These are phyloP conservation scores for Drosophila nebulosa DNA, from an alignment of 1,140 invertebrate genomes.

Conservation along the genomic window DNA sequence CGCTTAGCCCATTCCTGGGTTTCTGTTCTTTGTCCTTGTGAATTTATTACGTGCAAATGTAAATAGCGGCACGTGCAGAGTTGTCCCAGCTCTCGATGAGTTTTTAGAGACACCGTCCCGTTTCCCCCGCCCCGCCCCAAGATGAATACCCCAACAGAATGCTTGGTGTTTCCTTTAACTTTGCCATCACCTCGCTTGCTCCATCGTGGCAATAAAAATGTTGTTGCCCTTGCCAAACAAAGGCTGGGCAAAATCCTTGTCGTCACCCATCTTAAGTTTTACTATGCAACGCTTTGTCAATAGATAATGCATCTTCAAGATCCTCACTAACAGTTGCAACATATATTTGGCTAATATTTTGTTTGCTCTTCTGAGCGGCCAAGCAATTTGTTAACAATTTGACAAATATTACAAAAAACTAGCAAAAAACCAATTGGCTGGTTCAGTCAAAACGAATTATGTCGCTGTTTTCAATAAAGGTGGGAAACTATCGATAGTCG, in stretches of 20 bases:
- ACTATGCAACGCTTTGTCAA: conserved; percentile 50
- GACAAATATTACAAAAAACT: not conserved
- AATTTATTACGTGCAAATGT: conserved; percentile 80
- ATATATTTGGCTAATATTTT: conserved; percentile 42
- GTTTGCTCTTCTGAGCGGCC: conserved; percentile 13
- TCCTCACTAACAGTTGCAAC: conserved; percentile 28
- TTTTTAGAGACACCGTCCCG: conserved; percentile 1
- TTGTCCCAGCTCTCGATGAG: not conserved
- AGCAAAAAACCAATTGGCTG: too few relatives aligned
- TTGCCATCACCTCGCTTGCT: not conserved
- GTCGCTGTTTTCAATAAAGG: too few relatives aligned
- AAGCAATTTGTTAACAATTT: conserved; percentile 1
- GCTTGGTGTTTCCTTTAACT: conserved; percentile 1
- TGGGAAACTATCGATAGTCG: too few relatives aligned
- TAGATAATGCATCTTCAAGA: conserved; percentile 61
- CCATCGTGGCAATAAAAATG: conserved; percentile 57
- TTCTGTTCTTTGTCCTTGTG: conserved; percentile 23
- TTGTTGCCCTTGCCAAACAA: conserved; percentile 59
- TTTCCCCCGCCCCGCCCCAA: conserved; percentile 19
- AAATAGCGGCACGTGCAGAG: conserved; percentile 76
- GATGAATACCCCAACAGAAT: conserved; percentile 23
- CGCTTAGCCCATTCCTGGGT: not conserved
- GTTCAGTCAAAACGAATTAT: too few relatives aligned
- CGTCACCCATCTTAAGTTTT: conserved; percentile 13
- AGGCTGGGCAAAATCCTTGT: conserved; percentile 34